A percentile compares a stretch with the other conserved stretches of the same genome.
phyloP scores from a whole-genome alignment of 2,888 invertebrate species.

The Furcula furcula region DNA sequence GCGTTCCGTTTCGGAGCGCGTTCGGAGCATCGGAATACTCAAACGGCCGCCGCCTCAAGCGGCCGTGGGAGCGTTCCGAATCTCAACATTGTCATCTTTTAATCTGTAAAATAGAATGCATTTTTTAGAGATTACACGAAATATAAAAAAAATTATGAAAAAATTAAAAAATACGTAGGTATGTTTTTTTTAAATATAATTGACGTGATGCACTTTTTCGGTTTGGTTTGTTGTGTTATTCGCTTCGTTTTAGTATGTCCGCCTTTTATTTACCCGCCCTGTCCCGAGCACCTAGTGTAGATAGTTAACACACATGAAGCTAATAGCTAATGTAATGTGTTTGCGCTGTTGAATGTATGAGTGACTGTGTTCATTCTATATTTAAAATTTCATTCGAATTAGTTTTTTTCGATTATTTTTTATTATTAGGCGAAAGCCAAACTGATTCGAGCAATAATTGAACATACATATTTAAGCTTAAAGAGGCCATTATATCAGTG shows the following conservation, averaged over 20 bases:
- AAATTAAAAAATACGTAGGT: conserved; percentile 59
- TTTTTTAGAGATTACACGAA: conserved; percentile 64
- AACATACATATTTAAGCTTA: background rate
- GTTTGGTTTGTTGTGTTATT: conserved; percentile 70
- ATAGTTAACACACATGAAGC: conserved; percentile 28
- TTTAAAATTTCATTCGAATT: background rate
- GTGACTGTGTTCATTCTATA: conserved; percentile 16
- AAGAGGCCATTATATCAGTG: conserved; percentile 8
- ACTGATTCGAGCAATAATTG: background rate
- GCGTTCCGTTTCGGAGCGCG: conserved; percentile 20
- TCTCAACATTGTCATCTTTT: conserved; percentile 46
- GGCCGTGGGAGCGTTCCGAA: conserved; percentile 67
- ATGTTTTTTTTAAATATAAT: conserved; percentile 53
- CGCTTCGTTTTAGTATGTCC: conserved; percentile 75
- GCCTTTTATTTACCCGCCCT: conserved; percentile 56
- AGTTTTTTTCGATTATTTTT: conserved; percentile 5
- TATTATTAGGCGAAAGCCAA: background rate
- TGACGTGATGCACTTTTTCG: conserved; percentile 76
- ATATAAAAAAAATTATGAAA: conserved; percentile 45
- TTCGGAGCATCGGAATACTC: conserved; percentile 64
- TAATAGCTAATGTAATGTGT: conserved; percentile 32
- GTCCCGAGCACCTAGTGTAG: conserved; percentile 64
- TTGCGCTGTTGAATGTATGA: conserved; percentile 35
- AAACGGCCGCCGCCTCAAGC: conserved; percentile 45
- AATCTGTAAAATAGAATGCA: conserved; percentile 73